Conservation (phyloP, 2,888 invertebrate species). For the Mythimna impura region DNA sequence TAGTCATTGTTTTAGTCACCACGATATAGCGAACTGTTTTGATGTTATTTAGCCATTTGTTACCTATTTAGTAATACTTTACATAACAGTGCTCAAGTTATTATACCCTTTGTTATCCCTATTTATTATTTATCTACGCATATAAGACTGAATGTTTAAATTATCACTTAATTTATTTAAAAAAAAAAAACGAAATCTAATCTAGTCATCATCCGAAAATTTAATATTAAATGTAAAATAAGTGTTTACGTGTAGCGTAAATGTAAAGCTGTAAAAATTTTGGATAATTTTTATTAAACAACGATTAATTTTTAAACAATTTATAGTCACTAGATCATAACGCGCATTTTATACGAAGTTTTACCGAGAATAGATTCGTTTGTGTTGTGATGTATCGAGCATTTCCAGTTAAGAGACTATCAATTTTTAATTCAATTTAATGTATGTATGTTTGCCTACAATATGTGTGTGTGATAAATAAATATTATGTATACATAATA, state of each 20-base stretch:
- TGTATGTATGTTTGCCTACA: too few relatives aligned
- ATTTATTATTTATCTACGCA: slow-evolving; percentile 65
- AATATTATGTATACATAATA: too few relatives aligned
- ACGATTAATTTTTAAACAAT: slow-evolving; percentile 75
- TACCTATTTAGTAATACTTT: slow-evolving; percentile 53
- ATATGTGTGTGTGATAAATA: too few relatives aligned
- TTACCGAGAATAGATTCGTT: slow-evolving; percentile 58
- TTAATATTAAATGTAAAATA: slow-evolving; percentile 65
- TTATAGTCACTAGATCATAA: slow-evolving; percentile 65
- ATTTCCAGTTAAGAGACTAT: neutral
- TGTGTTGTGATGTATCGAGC: slow-evolving; percentile 36
- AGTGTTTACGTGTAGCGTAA: slow-evolving; percentile 61
- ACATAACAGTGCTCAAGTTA: slow-evolving; percentile 63
- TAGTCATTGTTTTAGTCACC: slow-evolving; percentile 41
- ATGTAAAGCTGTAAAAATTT: slow-evolving; percentile 78
- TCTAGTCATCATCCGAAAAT: slow-evolving; percentile 63
- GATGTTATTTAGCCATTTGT: slow-evolving; percentile 52
- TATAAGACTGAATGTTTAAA: slow-evolving; percentile 72
- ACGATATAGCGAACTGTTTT: slow-evolving; percentile 42
- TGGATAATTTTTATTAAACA: slow-evolving; percentile 75
- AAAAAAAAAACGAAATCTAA: slow-evolving; percentile 51
- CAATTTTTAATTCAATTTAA: too few relatives aligned
- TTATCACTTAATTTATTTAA: slow-evolving; percentile 63
- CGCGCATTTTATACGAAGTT: slow-evolving; percentile 77
- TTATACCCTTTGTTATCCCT: slow-evolving; percentile 49